Evolutionary conservation across 2,113 vertebrate genomes (phyloP), one percentile per base, ranked within the genome.

Genomic region (Clinocottus analis): DNA sequence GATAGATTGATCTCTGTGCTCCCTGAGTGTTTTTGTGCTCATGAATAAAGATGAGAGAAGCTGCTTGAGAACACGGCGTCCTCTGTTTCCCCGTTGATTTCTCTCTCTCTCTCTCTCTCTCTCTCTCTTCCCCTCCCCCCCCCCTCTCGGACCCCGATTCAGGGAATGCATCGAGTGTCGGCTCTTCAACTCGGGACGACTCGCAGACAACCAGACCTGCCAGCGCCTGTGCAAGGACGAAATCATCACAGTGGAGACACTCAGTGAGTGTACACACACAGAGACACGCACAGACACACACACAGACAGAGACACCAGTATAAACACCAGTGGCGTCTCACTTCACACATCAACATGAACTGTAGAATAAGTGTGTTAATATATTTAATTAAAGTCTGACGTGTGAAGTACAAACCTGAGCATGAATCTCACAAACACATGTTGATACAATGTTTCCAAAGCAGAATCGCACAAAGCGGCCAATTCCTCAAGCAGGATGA

Each of bases 91-190:
- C 35, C 51, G 16, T 19, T 43, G 11, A 75, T 35, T 5, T 39
- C 37, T 1, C 11, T 11, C 37, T 63, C 31, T 59, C 1, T n/a
- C n/a, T n/a, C n/a, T n/a, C n/a, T n/a, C n/a, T n/a, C n/a, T n/a
- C n/a, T n/a, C n/a, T n/a, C n/a, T n/a, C n/a, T n/a, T n/a, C n/a
- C n/a, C n/a, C n/a, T n/a, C n/a, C n/a, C n/a, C n/a, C n/a, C n/a
- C n/a, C n/a, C n/a, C n/a, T n/a, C n/a, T n/a, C n/a, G n/a, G n/a
- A n/a, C 58, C 51, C 74, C 49, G 27, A 41, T 70, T 39, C 90
- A 99, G 98, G 93, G 97, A 98, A 35, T 99, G 98, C 49, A 97
- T 99, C 0, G 98, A 99, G 81, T 99, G 98, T 85, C 91, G 95
- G 60, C 94, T 99, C 51, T 97, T 97, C 91, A 95, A 95, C 91